Conservation (phyloP, 2,888 invertebrate genomes). For the Rhamnusium bicolor region DNA sequence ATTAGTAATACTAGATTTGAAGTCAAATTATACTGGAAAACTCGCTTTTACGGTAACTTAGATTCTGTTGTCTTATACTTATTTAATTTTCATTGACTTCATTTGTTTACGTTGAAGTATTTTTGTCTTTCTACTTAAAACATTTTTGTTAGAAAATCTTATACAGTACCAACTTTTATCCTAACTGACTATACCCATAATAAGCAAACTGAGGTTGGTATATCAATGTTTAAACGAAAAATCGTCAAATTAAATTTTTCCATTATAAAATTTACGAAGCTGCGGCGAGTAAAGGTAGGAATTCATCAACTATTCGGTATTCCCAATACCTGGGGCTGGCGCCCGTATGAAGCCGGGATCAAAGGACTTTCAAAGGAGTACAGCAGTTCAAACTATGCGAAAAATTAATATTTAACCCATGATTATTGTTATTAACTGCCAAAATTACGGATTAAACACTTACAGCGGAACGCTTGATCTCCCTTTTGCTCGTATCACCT, state of each 20-base stretch:
- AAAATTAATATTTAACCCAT: slow-evolving; percentile 69
- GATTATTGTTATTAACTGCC: slow-evolving; percentile 67
- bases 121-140: too few species aligned
- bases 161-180: too few species aligned
- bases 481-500: slow-evolving; percentile 32
- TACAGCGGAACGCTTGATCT: slow-evolving; percentile 57
- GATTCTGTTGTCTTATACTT: too few species aligned
- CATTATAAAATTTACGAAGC: slow-evolving; percentile 42
- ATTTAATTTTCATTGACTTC: too few species aligned
- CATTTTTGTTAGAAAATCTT: too few species aligned
- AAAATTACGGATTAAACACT: slow-evolving; percentile 62
- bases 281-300: slow-evolving; percentile 52
- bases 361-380: slow-evolving; percentile 59
- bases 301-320: slow-evolving; percentile 67
- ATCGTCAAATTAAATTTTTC: slow-evolving; percentile 7
- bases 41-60: too few species aligned
- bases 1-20: too few species aligned
- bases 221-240: background rate
- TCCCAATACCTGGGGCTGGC: slow-evolving; percentile 67
- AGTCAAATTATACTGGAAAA: too few species aligned
- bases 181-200: too few species aligned
- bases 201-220: too few species aligned
- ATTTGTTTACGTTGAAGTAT: too few species aligned
- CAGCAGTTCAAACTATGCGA: slow-evolving; percentile 69
- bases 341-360: slow-evolving; percentile 54